phyloP scores from a whole-genome alignment of 2,888 invertebrate species.

The Hololepta plana region DNA sequence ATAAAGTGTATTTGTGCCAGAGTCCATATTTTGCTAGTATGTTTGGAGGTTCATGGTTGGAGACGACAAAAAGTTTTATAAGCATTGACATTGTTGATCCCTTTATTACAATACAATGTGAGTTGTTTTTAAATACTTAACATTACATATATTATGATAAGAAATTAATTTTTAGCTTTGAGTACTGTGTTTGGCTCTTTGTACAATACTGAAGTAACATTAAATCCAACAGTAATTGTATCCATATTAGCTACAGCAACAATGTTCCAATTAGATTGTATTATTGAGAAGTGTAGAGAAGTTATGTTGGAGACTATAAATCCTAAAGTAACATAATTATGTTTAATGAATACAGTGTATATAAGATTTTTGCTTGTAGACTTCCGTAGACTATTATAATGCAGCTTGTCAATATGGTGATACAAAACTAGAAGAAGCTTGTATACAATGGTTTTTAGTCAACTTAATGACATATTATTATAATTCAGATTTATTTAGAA shows the following conservation, averaged over 20 bases:
- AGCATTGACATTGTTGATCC: slow-evolving; percentile 53
- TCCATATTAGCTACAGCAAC: slow-evolving; percentile 55
- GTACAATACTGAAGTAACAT: slow-evolving; percentile 53
- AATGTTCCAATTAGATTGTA: slow-evolving; percentile 43
- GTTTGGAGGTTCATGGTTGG: slow-evolving; percentile 65
- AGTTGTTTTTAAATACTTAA: slow-evolving; percentile 14
- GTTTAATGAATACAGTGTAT: too few relatives aligned
- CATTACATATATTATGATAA: neutral
- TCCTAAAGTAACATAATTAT: slow-evolving; percentile 33
- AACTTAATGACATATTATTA: slow-evolving; percentile 44
- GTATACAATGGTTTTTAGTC: slow-evolving; percentile 49
- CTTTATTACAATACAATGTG: slow-evolving; percentile 47
- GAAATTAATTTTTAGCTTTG: slow-evolving; percentile 33
- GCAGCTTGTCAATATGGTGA: slow-evolving; percentile 52
- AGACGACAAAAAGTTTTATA: slow-evolving; percentile 44
- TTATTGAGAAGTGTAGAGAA: slow-evolving; percentile 50
- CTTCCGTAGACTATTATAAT: slow-evolving; percentile 47
- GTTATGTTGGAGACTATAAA: slow-evolving; percentile 62
- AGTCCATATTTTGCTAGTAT: slow-evolving; percentile 65
- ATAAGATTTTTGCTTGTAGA: slow-evolving; percentile 29
- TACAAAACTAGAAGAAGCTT: slow-evolving; percentile 37
- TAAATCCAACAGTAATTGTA: slow-evolving; percentile 47
- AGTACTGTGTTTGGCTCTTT: slow-evolving; percentile 55
- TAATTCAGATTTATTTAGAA: slow-evolving; percentile 18
- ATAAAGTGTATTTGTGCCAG: slow-evolving; percentile 64